Evolutionary conservation across 1,140 invertebrate species (phyloP).

Genomic region (Apis laboriosa): DNA sequence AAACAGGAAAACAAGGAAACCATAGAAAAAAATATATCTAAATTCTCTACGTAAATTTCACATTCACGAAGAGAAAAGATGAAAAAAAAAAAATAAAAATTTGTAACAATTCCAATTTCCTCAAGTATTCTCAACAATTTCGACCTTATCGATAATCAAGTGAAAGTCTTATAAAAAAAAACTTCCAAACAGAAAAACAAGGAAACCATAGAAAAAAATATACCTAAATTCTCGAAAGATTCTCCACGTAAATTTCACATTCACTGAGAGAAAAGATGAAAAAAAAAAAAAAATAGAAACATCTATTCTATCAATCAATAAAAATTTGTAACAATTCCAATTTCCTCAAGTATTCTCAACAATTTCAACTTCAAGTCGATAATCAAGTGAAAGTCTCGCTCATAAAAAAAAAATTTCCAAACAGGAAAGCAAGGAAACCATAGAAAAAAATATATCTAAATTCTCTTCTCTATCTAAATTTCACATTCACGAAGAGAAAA

Average conservation of each 20-base stretch:
- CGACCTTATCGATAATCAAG: constrained; percentile 57
- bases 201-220: neutral
- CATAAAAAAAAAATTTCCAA: too few relatives aligned
- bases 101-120: neutral
- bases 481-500: too few relatives aligned
- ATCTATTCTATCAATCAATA: too few relatives aligned
- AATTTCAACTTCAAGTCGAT: too few relatives aligned
- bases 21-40: neutral
- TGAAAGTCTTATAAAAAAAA: neutral
- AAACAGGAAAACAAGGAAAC: neutral
- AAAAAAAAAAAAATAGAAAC: too few relatives aligned
- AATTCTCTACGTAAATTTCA: constrained; percentile 44
- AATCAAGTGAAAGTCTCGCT: too few relatives aligned
- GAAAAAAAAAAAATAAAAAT: neutral
- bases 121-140: neutral
- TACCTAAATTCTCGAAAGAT: constrained; percentile 23
- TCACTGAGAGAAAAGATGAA: neutral
- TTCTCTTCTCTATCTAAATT: too few relatives aligned
- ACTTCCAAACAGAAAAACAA: neutral
- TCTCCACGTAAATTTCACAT: constrained; percentile 40
- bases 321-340: neutral
- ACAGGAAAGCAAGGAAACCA: too few relatives aligned
- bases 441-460: too few relatives aligned
- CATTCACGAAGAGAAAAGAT: neutral
- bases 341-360: neutral